Base-by-base conservation (phyloP, 2,888 invertebrate species). In the Nymphalis polychloros region DNA sequence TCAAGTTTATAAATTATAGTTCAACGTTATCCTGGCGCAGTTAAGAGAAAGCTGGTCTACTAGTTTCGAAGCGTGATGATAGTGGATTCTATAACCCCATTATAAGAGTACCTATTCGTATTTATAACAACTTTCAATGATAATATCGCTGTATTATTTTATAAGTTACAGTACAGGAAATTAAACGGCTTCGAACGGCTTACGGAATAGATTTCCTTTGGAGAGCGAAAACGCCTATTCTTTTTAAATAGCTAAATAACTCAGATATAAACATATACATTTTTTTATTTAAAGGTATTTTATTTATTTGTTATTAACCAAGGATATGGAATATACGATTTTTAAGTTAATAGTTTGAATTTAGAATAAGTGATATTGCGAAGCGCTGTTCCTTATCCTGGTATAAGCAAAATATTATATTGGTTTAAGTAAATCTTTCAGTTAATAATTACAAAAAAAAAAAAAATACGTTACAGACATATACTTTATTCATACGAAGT, bases 161-260 rank as follows among this genome's bases (percentile, higher is more conserved):
- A 50, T 49, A 57, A 69, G 55, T 55, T 52, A 64, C 60, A 27
- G 64, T 49, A 61, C 68, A 64, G 68, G 59, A 64, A 69, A 61
- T 65, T 52, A 46, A 69, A 61, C 46, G 23, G 17, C 57, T 57
- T 47, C 35, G 49, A n/a, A 23, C 13, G 13, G n/a, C 50, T 62
- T 10, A 19, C 31, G 23, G 31, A 61, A 64, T 31, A 27, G 49
- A 13, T 61, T 61, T 64, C 60, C 48, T 46, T 67, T 19, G 4
- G n/a, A 55, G 20, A 10, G 41, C 49, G 27, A 31, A 10, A 49
- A 59, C 68, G 68, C 68, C 68, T 68, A n/a, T 16, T 8, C 31
- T 23, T 49, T 67, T 62, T 23, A 23, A 20, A 67, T 67, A 67
- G 67, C 67, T 27, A 49, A 8, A 17, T 16, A 55, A n/a, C 62